Evolutionary conservation across 2,797 vertebrate species (phyloP), one percentile per base, ranked within the genome.

Genomic region (Microchirus variegatus): DNA sequence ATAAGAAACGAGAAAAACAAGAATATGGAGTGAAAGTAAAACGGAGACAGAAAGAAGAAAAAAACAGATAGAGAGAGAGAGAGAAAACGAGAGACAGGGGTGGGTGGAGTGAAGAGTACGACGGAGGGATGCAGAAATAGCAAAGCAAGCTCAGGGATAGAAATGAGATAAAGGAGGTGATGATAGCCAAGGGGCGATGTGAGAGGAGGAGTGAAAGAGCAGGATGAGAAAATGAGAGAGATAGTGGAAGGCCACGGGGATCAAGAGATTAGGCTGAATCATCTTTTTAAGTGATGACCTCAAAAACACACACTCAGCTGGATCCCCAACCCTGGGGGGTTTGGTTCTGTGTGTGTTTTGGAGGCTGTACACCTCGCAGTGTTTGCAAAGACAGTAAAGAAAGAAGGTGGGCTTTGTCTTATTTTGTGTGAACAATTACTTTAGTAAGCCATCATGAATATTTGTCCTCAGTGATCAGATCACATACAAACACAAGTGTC

Each of bases 261-360:
- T 80, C 55, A n/a, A 69, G 73, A 87, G 83, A 91, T 91, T 86
- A 91, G 83, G 78, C 82, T 85, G 81, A 89, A 87, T 89, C 82
- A 87, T 86, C 84, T 90, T 91, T 53, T 86, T 85, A 90, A 91
- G 81, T 83, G 78, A 87, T 91, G 86, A 91, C 90, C 90, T 91
- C 89, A 90, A 90, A 90, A 89, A 88, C 76, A 86, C 78, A 80
- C 76, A 77, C 73, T 87, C 84, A 80, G 78, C 75, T 81, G 80
- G 80, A 73, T 80, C 76, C 72, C 53, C 59, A 77, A 75, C 57
- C 85, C 74, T 9, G 12, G 18, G 80, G 80, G 83, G 58, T 45
- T 58, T 35, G 38, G 40, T 42, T 47, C 0, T 54, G 63, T 52
- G 47, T 52, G 63, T 49, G 53, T 58, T 0, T 53, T 59, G 4